Conservation (phyloP, 2,888 invertebrate genomes). For the Nymphalis polychloros region DNA sequence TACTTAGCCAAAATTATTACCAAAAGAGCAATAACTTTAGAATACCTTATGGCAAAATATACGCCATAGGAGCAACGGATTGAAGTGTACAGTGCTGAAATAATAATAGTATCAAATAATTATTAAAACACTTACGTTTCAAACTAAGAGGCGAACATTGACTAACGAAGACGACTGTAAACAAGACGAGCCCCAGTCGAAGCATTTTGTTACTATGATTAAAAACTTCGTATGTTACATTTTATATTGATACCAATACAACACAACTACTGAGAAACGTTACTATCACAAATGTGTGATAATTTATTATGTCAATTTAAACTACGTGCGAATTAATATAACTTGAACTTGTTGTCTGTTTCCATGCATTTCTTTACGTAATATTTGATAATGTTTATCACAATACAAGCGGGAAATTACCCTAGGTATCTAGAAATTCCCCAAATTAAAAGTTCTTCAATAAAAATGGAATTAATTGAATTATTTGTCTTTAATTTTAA, state of each 20-base stretch:
- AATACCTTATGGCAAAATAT: too few species aligned
- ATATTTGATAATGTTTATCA: background rate
- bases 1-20: too few species aligned
- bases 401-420: conserved; percentile 7
- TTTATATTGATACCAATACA: conserved; percentile 58
- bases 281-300: conserved; percentile 45
- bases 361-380: conserved; percentile 24
- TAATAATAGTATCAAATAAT: background rate
- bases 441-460: too few species aligned
- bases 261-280: conserved; percentile 44
- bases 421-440: background rate
- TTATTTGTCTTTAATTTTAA: too few species aligned
- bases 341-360: conserved; percentile 12
- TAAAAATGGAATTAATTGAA: too few species aligned
- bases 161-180: conserved; percentile 42
- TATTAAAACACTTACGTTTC: background rate
- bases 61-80: background rate
- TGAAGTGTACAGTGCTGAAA: background rate
- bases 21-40: too few species aligned
- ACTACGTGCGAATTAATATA: conserved; percentile 20
- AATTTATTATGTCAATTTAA: conserved; percentile 44
- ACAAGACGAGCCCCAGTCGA: conserved; percentile 51
- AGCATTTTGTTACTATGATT: conserved; percentile 58
- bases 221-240: conserved; percentile 49
- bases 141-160: conserved; percentile 37